These are phyloP conservation scores for Columba livia DNA, from an alignment of 2,113 vertebrate genomes.

Conservation along the genomic window DNA sequence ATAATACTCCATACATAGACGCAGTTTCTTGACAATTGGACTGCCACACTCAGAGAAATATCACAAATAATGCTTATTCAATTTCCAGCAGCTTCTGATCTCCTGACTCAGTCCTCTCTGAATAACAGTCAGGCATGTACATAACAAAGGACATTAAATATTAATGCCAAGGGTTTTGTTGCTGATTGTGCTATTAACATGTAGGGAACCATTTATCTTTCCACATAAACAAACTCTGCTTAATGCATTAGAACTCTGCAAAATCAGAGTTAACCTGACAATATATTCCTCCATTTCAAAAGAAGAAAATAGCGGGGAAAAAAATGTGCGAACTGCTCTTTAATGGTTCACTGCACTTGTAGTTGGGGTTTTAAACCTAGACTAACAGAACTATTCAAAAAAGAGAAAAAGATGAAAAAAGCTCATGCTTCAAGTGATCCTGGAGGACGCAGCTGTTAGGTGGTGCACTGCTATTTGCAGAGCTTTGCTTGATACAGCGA, in stretches of 20 bases:
- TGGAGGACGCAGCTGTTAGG: background rate
- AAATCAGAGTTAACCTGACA: background rate
- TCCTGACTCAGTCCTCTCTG: conserved; percentile 38
- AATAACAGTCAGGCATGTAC: conserved; percentile 7
- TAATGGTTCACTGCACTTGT: background rate
- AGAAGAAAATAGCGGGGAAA: background rate
- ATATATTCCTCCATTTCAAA: background rate
- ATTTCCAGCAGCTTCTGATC: conserved; percentile 25
- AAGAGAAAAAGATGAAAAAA: accelerated
- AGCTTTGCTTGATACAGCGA: accelerated
- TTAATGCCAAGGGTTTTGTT: conserved; percentile 44
- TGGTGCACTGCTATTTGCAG: background rate
- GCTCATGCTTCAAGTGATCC: background rate
- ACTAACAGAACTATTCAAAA: background rate
- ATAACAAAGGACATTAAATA: conserved; percentile 64
- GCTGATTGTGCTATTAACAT: conserved; percentile 29
- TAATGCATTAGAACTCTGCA: background rate
- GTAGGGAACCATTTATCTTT: conserved; percentile 42
- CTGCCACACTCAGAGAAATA: background rate
- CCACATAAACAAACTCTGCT: conserved; percentile 50
- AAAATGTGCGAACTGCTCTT: background rate
- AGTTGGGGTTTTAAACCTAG: background rate
- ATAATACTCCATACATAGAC: background rate
- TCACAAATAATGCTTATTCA: conserved; percentile 40
- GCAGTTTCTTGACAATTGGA: background rate